A percentile compares a stretch with the other conserved stretches of the same genome.
Evolutionary conservation across 2,113 vertebrate species (phyloP).

Genomic region (Bubo scandiacus): DNA sequence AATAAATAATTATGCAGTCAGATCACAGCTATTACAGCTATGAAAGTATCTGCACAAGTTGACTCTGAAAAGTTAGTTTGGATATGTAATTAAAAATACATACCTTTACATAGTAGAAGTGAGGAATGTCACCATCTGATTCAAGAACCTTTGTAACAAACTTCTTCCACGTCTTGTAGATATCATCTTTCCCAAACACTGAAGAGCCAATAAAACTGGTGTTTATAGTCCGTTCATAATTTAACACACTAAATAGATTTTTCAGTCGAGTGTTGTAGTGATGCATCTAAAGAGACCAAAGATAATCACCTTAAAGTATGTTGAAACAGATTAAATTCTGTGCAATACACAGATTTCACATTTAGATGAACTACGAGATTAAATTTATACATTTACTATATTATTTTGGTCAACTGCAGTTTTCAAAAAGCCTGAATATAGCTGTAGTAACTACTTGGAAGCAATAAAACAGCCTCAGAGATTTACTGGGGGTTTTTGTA

Average conservation of each 20-base stretch:
- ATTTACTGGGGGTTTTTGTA: background rate
- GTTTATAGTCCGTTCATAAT: slow-evolving; percentile 73
- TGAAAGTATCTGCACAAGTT: background rate
- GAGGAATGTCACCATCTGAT: slow-evolving; percentile 11
- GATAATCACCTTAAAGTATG: background rate
- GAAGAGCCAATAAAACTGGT: slow-evolving; percentile 83
- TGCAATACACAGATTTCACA: background rate
- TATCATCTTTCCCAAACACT: slow-evolving; percentile 85
- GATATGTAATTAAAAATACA: slow-evolving; percentile 37
- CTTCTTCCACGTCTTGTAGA: slow-evolving; percentile 76
- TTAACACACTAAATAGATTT: slow-evolving; percentile 83
- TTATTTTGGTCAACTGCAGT: background rate
- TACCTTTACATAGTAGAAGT: slow-evolving; percentile 92
- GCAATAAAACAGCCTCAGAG: background rate
- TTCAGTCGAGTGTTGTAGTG: slow-evolving; percentile 68
- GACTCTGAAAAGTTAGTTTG: background rate
- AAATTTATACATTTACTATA: background rate
- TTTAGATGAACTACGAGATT: background rate
- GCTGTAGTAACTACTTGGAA: background rate
- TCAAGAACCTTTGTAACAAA: slow-evolving; percentile 69
- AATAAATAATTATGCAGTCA: background rate
- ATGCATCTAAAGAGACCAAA: slow-evolving; percentile 50
- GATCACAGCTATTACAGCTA: background rate
- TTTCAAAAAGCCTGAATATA: background rate
- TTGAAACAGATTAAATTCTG: background rate